Conservation (phyloP, 2,888 invertebrate genomes). For the Chydorus sphaericus region DNA sequence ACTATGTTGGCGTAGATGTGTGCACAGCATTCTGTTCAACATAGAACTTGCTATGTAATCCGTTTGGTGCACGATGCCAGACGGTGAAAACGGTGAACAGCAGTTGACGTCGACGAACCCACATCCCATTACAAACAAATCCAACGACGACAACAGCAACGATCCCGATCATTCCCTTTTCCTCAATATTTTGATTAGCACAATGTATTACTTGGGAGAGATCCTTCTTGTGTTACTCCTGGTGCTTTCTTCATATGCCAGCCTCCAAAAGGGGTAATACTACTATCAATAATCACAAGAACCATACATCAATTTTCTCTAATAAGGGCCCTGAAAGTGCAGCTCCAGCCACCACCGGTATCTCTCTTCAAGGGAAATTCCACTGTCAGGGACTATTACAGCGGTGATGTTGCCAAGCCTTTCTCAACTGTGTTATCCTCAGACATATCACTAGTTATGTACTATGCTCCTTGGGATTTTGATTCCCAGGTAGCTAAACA, state of each 20-base stretch:
- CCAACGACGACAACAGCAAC: too few species aligned
- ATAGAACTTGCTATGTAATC: too few species aligned
- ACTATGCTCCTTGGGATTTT: conserved; percentile 91
- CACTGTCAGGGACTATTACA: conserved; percentile 58
- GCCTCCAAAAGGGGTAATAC: conserved; percentile 54
- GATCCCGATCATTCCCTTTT: not conserved
- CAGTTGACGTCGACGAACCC: not conserved
- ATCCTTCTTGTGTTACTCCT: conserved; percentile 46
- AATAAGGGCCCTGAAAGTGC: conserved; percentile 41
- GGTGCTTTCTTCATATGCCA: conserved; percentile 50
- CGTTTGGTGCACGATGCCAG: too few species aligned
- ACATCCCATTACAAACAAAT: too few species aligned
- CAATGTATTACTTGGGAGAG: conserved; percentile 40
- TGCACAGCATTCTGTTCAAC: too few species aligned
- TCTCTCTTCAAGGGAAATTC: conserved; percentile 57
- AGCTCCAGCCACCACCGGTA: conserved; percentile 42
- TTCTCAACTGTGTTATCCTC: conserved; percentile 43
- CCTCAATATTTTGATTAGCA: not conserved
- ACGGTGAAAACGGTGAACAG: too few species aligned
- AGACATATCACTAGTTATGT: conserved; percentile 76
- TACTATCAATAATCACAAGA: conserved; percentile 13
- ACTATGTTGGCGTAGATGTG: too few species aligned
- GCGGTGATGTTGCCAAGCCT: conserved; percentile 53
- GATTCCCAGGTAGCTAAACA: conserved; percentile 57
- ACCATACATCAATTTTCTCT: conserved; percentile 14